These are phyloP conservation scores for Tragelaphus buxtoni DNA, from an alignment of 2,113 vertebrate species.

Conservation along the genomic window DNA sequence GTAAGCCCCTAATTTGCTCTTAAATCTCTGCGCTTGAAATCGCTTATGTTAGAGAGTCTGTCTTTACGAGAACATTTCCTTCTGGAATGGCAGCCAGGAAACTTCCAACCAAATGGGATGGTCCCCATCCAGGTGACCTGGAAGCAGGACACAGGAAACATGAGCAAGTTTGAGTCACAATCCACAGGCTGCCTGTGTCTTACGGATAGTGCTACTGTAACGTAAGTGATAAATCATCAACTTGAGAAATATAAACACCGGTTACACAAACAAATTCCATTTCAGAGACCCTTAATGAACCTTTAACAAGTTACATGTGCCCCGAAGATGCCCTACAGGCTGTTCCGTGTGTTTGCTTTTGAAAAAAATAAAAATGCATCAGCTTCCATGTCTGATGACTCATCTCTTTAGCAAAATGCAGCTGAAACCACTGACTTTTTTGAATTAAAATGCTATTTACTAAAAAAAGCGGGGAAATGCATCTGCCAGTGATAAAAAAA, in stretches of 20 bases:
- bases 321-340: constrained; percentile 5
- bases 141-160: not conserved
- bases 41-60: constrained; percentile 34
- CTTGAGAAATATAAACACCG: constrained; percentile 61
- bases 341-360: constrained; percentile 19
- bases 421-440: constrained; percentile 6
- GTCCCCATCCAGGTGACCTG: constrained; percentile 37
- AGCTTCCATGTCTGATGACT: constrained; percentile 27
- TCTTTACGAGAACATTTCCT: constrained; percentile 56
- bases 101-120: constrained; percentile 7
- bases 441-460: constrained; percentile 38
- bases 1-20: constrained; percentile 44
- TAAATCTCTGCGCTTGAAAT: constrained; percentile 40
- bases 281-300: constrained; percentile 59
- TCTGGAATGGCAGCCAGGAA: constrained; percentile 61
- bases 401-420: constrained; percentile 38
- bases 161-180: not conserved
- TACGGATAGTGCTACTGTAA: constrained; percentile 34
- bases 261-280: constrained; percentile 59
- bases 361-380: not conserved
- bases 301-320: constrained; percentile 66
- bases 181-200: not conserved
- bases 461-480: not conserved
- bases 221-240: constrained; percentile 62
- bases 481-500: not conserved